Evolutionary conservation across 2,888 invertebrate species (phyloP).

Genomic region (Chydorus sphaericus): DNA sequence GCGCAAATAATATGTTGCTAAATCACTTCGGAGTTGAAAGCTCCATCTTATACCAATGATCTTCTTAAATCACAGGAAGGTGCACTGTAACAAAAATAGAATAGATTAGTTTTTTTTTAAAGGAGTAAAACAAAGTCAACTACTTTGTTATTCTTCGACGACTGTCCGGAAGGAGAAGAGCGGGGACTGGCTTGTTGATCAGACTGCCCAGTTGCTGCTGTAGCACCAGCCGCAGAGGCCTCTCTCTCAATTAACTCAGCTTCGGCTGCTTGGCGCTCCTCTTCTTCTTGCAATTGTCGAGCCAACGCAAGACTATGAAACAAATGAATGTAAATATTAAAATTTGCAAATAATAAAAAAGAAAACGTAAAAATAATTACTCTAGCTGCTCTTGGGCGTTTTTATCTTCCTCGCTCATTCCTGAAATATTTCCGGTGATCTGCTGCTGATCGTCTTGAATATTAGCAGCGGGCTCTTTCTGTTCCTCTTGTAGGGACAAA

Average conservation of each 20-base stretch:
- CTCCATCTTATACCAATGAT: too few relatives aligned
- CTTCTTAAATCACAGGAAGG: constrained; percentile 4
- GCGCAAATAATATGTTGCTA: too few relatives aligned
- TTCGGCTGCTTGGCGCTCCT: constrained; percentile 24
- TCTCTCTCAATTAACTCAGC: constrained; percentile 13
- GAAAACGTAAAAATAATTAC: neutral
- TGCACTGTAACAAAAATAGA: neutral
- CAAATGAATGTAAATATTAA: neutral
- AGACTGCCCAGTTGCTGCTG: too few relatives aligned
- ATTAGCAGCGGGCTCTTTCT: constrained; percentile 21
- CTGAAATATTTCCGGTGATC: constrained; percentile 23
- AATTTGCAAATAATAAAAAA: neutral
- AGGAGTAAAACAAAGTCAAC: too few relatives aligned
- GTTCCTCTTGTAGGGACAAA: constrained; percentile 32
- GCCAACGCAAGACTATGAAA: constrained; percentile 31
- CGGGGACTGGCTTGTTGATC: neutral
- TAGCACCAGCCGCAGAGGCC: constrained; percentile 13
- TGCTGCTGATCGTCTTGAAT: constrained; percentile 18
- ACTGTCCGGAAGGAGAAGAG: neutral
- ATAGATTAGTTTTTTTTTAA: neutral
- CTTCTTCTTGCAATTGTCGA: constrained; percentile 32
- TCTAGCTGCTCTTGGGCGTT: constrained; percentile 5
- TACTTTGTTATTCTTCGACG: neutral
- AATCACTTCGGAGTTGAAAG: too few relatives aligned
- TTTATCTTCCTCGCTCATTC: constrained; percentile 20